Percentiles rank a stretch among this genome's conserved stretches.
Conservation (phyloP, 2,888 invertebrate species). For the Lysandra coridon region DNA sequence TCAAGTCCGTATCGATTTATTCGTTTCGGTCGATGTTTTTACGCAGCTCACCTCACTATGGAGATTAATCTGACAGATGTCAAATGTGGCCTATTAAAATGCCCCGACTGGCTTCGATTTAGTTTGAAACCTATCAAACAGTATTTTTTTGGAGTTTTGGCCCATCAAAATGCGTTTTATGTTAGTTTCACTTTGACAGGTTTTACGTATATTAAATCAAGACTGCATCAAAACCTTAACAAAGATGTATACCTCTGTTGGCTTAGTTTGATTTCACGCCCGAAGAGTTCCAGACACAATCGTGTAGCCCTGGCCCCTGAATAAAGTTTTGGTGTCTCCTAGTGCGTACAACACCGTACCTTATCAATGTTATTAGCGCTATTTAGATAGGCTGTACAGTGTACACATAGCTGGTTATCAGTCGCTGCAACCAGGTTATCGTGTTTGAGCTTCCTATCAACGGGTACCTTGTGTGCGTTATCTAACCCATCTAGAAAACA, state of each 20-base stretch:
- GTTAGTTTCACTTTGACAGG: neutral
- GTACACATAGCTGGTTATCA: constrained; percentile 56
- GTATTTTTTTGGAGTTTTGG: neutral
- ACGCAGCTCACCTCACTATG: too few relatives aligned
- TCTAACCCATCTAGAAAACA: constrained; percentile 57
- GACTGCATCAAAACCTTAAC: neutral
- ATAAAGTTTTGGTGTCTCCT: neutral
- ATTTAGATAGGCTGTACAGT: constrained; percentile 47
- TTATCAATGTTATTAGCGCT: constrained; percentile 43
- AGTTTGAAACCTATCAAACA: too few relatives aligned
- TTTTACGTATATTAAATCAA: neutral
- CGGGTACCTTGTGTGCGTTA: constrained; percentile 62
- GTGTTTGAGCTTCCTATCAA: constrained; percentile 70
- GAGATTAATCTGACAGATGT: too few relatives aligned
- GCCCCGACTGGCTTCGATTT: too few relatives aligned
- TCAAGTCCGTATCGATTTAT: too few relatives aligned
- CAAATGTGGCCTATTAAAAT: too few relatives aligned
- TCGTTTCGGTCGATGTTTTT: too few relatives aligned
- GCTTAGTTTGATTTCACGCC: neutral
- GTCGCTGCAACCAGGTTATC: constrained; percentile 72
- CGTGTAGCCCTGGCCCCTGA: neutral
- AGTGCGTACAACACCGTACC: constrained; percentile 34
- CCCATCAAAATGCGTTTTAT: neutral
- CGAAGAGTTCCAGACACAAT: neutral
- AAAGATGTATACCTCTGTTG: neutral